Evolutionary conservation across 2,113 vertebrate species (phyloP).

Genomic region (Anseranas semipalmata): DNA sequence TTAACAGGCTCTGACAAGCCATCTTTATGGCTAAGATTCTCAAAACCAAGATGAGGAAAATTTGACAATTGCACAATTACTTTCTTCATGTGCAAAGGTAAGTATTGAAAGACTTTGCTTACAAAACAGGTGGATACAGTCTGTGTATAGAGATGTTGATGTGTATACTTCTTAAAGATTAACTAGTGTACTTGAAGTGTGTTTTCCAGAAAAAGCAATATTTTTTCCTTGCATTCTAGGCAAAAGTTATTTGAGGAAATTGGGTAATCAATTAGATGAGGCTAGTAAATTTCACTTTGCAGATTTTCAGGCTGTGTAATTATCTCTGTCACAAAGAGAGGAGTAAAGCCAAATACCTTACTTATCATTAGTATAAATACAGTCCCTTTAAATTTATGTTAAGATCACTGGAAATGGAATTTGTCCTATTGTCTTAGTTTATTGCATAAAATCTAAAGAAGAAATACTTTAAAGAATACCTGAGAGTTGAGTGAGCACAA

Average conservation of each 20-base stretch:
- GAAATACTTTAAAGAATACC: background rate
- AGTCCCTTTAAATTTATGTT: background rate
- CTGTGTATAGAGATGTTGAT: background rate
- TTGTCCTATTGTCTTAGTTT: background rate
- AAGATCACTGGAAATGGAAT: background rate
- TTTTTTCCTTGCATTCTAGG: background rate
- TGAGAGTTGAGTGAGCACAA: background rate
- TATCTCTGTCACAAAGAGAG: background rate
- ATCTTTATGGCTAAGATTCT: background rate
- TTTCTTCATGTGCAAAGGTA: background rate
- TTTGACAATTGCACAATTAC: background rate
- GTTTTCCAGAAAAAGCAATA: background rate
- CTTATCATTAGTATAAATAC: background rate
- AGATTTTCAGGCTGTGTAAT: background rate
- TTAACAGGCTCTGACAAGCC: background rate
- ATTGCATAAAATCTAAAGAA: background rate
- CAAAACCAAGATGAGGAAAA: slow-evolving; percentile 29
- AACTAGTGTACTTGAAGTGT: background rate
- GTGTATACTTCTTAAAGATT: background rate
- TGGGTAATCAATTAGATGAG: background rate
- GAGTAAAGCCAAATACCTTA: background rate
- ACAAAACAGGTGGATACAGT: background rate
- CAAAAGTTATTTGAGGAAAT: background rate
- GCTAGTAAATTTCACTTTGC: background rate
- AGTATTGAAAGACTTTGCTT: background rate